Base-by-base conservation (phyloP, 2,113 vertebrate genomes). In the Neolamprologus falcicula region DNA sequence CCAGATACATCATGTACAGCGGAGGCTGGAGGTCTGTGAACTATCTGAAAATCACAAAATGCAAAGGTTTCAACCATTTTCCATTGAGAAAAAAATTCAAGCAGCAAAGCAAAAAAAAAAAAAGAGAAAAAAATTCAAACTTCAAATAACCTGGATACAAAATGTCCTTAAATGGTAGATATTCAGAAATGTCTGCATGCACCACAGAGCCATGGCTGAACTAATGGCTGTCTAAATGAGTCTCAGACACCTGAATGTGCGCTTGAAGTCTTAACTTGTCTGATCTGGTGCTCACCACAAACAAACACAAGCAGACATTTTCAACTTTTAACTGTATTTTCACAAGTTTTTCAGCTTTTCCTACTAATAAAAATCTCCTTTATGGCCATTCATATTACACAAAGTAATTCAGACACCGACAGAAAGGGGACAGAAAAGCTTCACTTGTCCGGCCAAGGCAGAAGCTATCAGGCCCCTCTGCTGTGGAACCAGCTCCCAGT, bases 311-410 rank as follows among this genome's bases (percentile, higher is more conserved):
- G 53, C 53, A 54, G 53, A 24, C 53, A 24, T 54, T 54, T 24
- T 54, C 9, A 11, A 21, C 1, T 21, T 54, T 54, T 54, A 12
- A 54, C 53, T 54, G n/a, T 54, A 54, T 21, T 54, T 54, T 54
- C 10, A 24, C 0, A 54, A 7, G n/a, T 54, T 24, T 55, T 54
- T 0, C 2, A 54, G 53, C 10, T 54, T 54, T 54, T 54, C 53
- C 10, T 54, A 54, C n/a, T 57, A 57, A 57, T 55, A 26, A 14
- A 57, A 57, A 26, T 1, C 54, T 57, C 1, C 12, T 14, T 57
- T 57, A 57, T 55, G 11, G 11, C 53, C 53, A 55, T 2, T 57
- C 12, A 57, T 57, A 57, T 57, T 57, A 57, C 54, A 57, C 54
- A 26, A 57, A 57, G 0, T 57, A 3, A 57, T 55, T 55, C 54